Base-by-base conservation (phyloP, 2,797 vertebrate genomes). In the Bryconaethiops microstoma region DNA sequence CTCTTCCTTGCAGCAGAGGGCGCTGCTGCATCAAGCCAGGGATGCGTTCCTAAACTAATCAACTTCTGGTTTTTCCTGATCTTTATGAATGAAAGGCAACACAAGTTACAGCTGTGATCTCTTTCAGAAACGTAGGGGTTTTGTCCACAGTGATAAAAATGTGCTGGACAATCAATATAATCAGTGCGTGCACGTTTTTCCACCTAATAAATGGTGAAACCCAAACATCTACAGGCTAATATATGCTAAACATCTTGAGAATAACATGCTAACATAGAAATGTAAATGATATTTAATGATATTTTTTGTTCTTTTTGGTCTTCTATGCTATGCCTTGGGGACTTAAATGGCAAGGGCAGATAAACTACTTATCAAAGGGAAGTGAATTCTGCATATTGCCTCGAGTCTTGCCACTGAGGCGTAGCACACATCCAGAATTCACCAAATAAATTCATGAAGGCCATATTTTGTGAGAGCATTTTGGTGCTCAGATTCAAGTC, bases 21-120 rank as follows among this genome's bases (percentile, higher is more conserved):
- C 60, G 76, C 76, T 74, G 73, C 79, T 82, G 64, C 55, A 69
- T 78, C 21, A 76, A 14, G 35, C 65, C n/a, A 14, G 60, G 23
- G 16, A 62, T 54, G 23, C 59, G 14, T 52, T 25, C 55, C 17
- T 68, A 68, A 35, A 54, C 23, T 25, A 25, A 79, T 25, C 52
- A 21, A 78, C 23, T 29, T 77, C n/a, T 13, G 42, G 62, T 40
- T 69, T 35, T 69, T 69, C 40, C 72, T 67, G 76, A 65, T 74
- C 75, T 74, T 76, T 42, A 68, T 76, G 71, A 73, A 79, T 59
- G 67, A 81, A 86, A 88, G 83, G 87, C 87, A 85, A 74, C 75
- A 80, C 76, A 50, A 75, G 70, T 74, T 60, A 67, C 35, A 79
- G 75, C 73, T 74, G 35, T 29, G 52, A 65, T 55, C 52, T 70